Conservation (phyloP, 2,113 vertebrate species). For the Nipponia nippon region DNA sequence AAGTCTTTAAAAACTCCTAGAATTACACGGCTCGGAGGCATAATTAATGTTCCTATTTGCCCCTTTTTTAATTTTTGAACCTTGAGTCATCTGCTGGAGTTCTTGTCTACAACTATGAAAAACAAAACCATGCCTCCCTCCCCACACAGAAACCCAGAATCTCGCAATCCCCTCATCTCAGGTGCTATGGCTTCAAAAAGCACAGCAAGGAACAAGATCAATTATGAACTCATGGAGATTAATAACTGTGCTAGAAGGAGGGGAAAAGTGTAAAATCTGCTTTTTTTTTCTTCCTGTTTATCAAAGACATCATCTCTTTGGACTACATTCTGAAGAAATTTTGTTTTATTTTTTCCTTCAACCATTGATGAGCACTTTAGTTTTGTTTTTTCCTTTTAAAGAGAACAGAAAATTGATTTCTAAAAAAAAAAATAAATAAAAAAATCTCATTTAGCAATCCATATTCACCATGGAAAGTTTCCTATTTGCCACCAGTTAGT, state of each 20-base stretch:
- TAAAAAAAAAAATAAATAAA: not conserved
- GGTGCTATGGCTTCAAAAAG: not conserved
- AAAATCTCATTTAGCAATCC: not conserved
- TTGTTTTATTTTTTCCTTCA: not conserved
- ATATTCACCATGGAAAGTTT: conserved; percentile 12
- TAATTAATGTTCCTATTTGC: not conserved
- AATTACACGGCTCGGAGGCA: not conserved
- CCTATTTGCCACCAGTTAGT: conserved; percentile 3
- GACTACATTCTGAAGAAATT: not conserved
- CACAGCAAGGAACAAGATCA: not conserved
- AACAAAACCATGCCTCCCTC: not conserved
- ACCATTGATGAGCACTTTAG: not conserved
- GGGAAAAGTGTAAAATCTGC: not conserved
- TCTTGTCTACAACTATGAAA: not conserved
- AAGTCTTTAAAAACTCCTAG: not conserved
- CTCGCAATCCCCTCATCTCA: not conserved
- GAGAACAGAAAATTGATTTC: not conserved
- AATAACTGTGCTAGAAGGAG: not conserved
- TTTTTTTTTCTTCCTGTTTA: not conserved
- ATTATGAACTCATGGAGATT: not conserved
- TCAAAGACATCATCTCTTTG: not conserved
- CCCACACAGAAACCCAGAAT: not conserved
- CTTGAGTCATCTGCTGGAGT: not conserved
- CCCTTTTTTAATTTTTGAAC: not conserved
- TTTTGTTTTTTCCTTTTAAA: not conserved